Evolutionary conservation across 2,113 vertebrate genomes (phyloP), one percentile per base, ranked within the genome.

Genomic region (Sapajus apella): DNA sequence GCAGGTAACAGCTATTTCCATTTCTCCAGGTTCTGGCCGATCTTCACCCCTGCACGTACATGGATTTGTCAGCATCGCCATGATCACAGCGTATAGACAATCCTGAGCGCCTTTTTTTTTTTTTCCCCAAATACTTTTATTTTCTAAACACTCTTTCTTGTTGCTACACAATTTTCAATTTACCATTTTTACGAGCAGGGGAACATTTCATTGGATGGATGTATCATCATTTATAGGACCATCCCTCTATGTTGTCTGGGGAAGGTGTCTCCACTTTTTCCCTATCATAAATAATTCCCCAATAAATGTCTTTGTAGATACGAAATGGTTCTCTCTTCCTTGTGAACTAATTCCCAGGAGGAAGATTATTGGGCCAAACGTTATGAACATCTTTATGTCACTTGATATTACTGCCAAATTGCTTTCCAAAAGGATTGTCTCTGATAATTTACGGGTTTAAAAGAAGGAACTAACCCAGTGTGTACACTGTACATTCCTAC

Each of bases 341-440:
- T 82, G 80, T 95, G 90, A 97, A 92, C 96, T 96, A 87, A 97
- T 98, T 96, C 97, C 92, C 96, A 85, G 58, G 97, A 97, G 96
- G 92, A 96, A 94, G 90, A 97, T 93, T 96, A 94, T 50, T 55
- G 92, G 95, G 90, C 94, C 94, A 96, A 95, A 96, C 94, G 95
- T 91, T 82, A 85, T 35, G 90, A 97, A 92, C 92, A 72, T 96
- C 97, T 98, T 97, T 97, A 97, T 96, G 94, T 89, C 50, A 18
- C 76, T 97, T 84, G 84, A 52, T 94, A 66, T 96, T 94, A 89
- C 87, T 87, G 96, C 92, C 87, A 96, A 96, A 96, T 96, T 96
- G 96, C 94, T 95, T 97, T 97, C 84, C 97, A 61, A 97, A 96
- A 80, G 91, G 77, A 64, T 40, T 66, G 61, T 87, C 47, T 66